Base-by-base conservation (phyloP, 2,888 invertebrate species). In the Sphinx pinastri region DNA sequence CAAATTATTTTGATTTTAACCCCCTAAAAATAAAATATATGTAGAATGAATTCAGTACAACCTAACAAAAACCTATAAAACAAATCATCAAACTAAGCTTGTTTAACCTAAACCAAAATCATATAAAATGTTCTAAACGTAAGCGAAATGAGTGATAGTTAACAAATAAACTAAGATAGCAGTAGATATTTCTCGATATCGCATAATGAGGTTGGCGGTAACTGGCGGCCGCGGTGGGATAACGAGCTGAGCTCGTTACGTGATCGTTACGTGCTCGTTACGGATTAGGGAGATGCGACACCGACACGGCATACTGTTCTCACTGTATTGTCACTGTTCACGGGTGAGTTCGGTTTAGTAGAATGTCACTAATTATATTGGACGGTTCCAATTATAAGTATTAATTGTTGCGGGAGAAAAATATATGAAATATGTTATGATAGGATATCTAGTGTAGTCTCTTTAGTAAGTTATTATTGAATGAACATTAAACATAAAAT, bases 121-220 rank as follows among this genome's bases (percentile, higher is more conserved):
- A 25, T 25, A 25, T 38, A 38, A 38, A 38, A 38, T 38, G 19
- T 25, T 13, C 1, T 55, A 11, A 49, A 14, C 16, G 38, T 49
- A 47, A 14, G 16, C 16, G 38, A 72, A 73, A 70, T 69, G 69
- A 70, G 70, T 70, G 72, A 71, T 70, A 58, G 69, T 67, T 58
- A 69, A 70, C 68, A 76, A 74, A 78, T 75, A 77, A 76, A 78
- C 76, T 75, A 77, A 77, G 76, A 77, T 80, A 77, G 76, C 74
- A 71, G 73, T 72, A 71, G 75, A 73, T 70, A 67, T 70, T 67
- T 51, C 54, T 72, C 76, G 77, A 78, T 77, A 78, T 77, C 77
- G 79, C 77, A 81, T 89, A 89, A 89, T 89, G 89, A 88, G 86
- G 83, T 79, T 49, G 83, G 77, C 81, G 78, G 79, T 76, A 73